These are phyloP conservation scores for Solenopsis fugax DNA, from an alignment of 1,140 invertebrate species.

Conservation along the genomic window DNA sequence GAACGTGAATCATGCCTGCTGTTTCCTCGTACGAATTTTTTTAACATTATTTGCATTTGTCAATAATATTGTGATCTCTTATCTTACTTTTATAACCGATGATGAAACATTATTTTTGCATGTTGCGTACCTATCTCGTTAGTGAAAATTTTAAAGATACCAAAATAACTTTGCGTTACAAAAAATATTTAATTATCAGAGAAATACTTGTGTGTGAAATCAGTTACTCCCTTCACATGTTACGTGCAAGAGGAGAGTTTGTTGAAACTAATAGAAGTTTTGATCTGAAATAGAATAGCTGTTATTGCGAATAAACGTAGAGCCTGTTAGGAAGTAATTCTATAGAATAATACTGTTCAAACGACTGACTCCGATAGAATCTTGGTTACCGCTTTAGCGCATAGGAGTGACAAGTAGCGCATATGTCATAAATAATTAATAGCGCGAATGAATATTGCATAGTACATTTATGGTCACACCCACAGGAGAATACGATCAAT, in stretches of 20 bases:
- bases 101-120: background rate
- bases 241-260: background rate
- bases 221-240: background rate
- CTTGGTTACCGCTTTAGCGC: background rate
- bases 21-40: constrained; percentile 4
- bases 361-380: background rate
- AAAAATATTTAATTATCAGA: constrained; percentile 9
- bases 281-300: background rate
- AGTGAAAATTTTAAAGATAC: background rate
- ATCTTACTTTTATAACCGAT: background rate
- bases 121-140: background rate
- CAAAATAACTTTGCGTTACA: constrained; percentile 15
- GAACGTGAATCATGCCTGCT: background rate
- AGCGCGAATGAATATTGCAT: constrained; percentile 16
- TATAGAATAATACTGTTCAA: background rate
- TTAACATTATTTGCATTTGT: background rate
- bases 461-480: background rate
- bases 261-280: background rate
- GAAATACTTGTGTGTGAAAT: background rate
- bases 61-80: background rate
- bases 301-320: background rate
- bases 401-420: background rate
- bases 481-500: background rate
- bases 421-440: constrained; percentile 42
- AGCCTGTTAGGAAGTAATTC: background rate